Evolutionary conservation across 2,113 vertebrate species (phyloP).

Genomic region (Protobothrops mucrosquamatus): DNA sequence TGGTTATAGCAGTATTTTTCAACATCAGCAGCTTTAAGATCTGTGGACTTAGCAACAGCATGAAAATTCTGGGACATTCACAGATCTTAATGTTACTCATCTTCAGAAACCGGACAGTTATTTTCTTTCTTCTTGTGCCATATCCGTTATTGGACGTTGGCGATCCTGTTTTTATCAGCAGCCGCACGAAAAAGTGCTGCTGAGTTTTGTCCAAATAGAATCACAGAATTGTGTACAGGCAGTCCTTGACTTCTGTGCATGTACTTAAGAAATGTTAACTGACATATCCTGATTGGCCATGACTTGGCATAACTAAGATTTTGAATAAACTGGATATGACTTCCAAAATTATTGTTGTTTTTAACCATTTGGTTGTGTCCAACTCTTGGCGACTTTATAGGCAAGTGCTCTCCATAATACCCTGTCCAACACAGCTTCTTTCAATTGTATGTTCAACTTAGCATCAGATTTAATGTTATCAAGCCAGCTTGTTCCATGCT

Average conservation of each 20-base stretch:
- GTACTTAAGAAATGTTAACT: background rate
- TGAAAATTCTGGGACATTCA: background rate
- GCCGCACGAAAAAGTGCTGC: too few relatives aligned
- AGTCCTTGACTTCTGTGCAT: background rate
- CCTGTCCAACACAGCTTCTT: background rate
- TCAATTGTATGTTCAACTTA: background rate
- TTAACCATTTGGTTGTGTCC: background rate
- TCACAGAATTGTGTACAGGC: background rate
- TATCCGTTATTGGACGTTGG: too few relatives aligned
- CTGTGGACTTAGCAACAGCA: background rate
- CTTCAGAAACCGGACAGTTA: background rate
- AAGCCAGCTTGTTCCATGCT: background rate
- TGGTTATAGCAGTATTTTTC: background rate
- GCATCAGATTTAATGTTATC: background rate
- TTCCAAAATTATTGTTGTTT: background rate
- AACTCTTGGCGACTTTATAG: background rate
- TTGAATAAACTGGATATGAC: background rate
- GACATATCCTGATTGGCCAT: background rate
- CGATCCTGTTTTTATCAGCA: too few relatives aligned
- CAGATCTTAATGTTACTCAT: background rate
- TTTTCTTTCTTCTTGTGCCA: too few relatives aligned
- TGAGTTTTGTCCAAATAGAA: background rate
- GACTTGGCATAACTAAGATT: background rate
- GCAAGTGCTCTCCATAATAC: background rate
- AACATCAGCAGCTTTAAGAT: background rate